Base-by-base conservation (phyloP, 2,888 invertebrate species). In the Ctenicera cuprea region DNA sequence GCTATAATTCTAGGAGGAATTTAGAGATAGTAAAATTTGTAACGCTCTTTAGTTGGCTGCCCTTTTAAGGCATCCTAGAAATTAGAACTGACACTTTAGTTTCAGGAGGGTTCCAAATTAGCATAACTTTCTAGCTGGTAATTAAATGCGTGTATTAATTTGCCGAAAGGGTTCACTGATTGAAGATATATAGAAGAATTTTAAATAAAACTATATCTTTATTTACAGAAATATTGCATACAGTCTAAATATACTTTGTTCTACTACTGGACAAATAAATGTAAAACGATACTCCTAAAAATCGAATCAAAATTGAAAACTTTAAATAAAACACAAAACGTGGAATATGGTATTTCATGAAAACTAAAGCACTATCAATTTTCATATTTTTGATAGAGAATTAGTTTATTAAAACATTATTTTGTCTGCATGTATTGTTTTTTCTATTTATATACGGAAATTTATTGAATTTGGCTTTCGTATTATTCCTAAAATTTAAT, bases 111-210 rank as follows among this genome's bases (percentile, higher is more conserved):
- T 11, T 20, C 14, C 38, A 18, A 16, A 59, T 59, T 59, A 59
- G 59, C 59, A 59, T 37, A 38, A 38, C 37, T 33, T 37, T 33
- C 33, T 12, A 59, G 12, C 52, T 26, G 22, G 16, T 16, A 14
- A 45, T 30, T 52, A 52, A 52, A 52, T 30, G 30, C 52, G 20
- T 52, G 22, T 52, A 52, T 52, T 52, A 52, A 52, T 52, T 52
- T 22, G 52, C 18, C 22, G 7, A 52, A 52, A 33, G 33, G 33
- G 33, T 33, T 33, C 14, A 18, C 18, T 9, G 45, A 45, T 14
- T 14, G 45, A 45, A 45, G 8, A 14, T 4, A 43, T 43, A 12
- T 12, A 14, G 12, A 5, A 4, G 12, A 43, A 43, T n/a, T 2
- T 3, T 38, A 38, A 9, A n/a, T 12, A 38, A n/a, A n/a, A 4